Base-by-base conservation (phyloP, 2,113 vertebrate genomes). In the Perognathus longimembris region DNA sequence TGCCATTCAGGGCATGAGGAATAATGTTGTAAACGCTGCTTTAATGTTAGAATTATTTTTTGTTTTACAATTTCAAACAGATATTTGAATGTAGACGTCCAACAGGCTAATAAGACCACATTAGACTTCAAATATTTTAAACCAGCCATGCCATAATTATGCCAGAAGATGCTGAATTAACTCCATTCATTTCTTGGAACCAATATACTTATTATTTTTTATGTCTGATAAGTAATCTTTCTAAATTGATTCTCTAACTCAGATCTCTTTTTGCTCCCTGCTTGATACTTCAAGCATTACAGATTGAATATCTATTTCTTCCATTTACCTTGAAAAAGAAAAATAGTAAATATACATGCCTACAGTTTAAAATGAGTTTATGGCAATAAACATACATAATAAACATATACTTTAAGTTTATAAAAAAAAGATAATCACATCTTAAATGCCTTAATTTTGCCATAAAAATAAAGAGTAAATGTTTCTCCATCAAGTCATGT, bases 1-100 rank as follows among this genome's bases (percentile, higher is more conserved):
- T 94, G 87, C 95, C 97, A 96, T 97, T 96, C 93, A 94, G 96
- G 93, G 81, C 92, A 96, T 73, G 50, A 15, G n/a, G 74, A 97
- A 93, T 94, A 34, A 94, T 90, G 88, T 94, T 92, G 89, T 87
- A 85, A 88, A 94, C 67, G 83, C 67, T 90, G 89, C 50, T 96
- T 59, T 80, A 93, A 88, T 83, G 94, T 94, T 92, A 59, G 89
- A 84, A 30, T 8, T 95, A 54, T 73, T 85, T 28, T 50, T 71
- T 90, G 61, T 71, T 30, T n/a, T 92, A 93, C 75, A 38, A 57
- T 64, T 84, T 92, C 81, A 79, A 73, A 85, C 40, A 91, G 93
- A 88, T 50, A 63, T 32, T 36, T 90, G 89, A 85, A 96, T 42
- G 59, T 24, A 87, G 64, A 36, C 91, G 57, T 63, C 32, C 80